Base-by-base conservation (phyloP, 2,113 vertebrate genomes). In the Actenoides lindsayi region DNA sequence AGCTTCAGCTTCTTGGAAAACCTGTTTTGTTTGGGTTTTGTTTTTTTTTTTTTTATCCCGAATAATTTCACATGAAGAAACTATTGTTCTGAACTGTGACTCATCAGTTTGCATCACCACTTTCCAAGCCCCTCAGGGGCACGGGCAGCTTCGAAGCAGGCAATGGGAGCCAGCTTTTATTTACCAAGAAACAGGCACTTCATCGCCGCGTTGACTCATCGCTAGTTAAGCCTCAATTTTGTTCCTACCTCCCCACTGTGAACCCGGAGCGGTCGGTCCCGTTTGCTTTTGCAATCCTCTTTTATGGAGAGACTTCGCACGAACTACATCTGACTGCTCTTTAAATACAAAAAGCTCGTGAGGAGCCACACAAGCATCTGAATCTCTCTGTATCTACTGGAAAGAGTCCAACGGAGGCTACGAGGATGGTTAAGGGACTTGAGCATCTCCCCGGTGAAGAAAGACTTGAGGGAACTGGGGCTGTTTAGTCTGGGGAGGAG, bases 71-170 rank as follows among this genome's bases (percentile, higher is more conserved):
- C 73, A 73, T 13, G 89, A 94, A 94, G 89, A 89, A 89, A 71
- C 87, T 33, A 95, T 93, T 95, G 96, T 96, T 96, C 84, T 79
- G 35, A 87, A 78, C 25, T 92, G 89, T 56, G 54, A 97, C 81
- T 97, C 93, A 94, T 60, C 68, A 70, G 23, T 84, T 87, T 91
- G 94, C 95, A 95, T 89, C 89, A 94, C 41, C 81, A 7, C 48
- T 59, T 87, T 24, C 89, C 90, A 62, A 89, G 62, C 6, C 87
- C 71, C 76, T 60, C 2, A 0, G 78, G 86, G 82, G 83, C 51
- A 71, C 30, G 1, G 1, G 4, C 13, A 80, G 83, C 51, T 71
- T 41, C 0, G 25, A 1, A 79, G 83, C 65, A 35, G 77, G 53
- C 76, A 23, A 59, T 31, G 21, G 87, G 68, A 83, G 39, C 77